Base-by-base conservation (phyloP, 2,113 vertebrate genomes). In the Erythrocercus mccallii region DNA sequence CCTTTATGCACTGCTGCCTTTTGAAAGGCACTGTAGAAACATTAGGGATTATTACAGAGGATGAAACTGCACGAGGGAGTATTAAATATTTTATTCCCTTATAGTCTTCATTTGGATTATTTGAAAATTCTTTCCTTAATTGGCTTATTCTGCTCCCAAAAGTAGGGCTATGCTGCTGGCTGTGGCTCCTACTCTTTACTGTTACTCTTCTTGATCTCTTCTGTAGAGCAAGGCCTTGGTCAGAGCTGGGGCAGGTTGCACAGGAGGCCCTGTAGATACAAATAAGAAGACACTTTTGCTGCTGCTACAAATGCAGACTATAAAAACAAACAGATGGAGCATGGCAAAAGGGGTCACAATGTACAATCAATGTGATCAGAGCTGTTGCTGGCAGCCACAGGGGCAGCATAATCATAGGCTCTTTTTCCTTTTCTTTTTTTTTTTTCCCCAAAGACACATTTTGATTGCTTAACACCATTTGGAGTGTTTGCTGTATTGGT, bases 11-110 rank as follows among this genome's bases (percentile, higher is more conserved):
- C 44, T 65, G 50, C 37, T 95, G 13, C 18, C 45, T 71, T 58
- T 35, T 79, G 66, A 73, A 70, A 69, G 70, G 62, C 30, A 0
- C 12, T 22, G 18, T 54, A 61, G 74, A 66, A 77, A 73, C 44
- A 28, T 10, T 40, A 73, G 57, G 48, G 73, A 50, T 72, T 60
- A 91, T 92, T 66, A 57, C 33, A 91, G 71, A 76, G 53, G 70
- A 87, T 82, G 65, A 54, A 64, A 58, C 70, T 60, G 69, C 53
- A 19, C 51, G 83, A 91, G 72, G 0, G 21, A 86, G 42, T 78
- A 51, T 58, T 68, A 95, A 95, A 92, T 92, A 95, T 94, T 94
- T 93, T 94, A 94, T 94, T 88, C 81, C 27, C 64, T 58, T 58
- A 53, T 84, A 58, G 60, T 71, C 92, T 95, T 94, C 47, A 44